Percentiles rank a stretch among this genome's conserved stretches.
Conservation (phyloP, 2,113 vertebrate genomes). For the Hiodon alosoides region DNA sequence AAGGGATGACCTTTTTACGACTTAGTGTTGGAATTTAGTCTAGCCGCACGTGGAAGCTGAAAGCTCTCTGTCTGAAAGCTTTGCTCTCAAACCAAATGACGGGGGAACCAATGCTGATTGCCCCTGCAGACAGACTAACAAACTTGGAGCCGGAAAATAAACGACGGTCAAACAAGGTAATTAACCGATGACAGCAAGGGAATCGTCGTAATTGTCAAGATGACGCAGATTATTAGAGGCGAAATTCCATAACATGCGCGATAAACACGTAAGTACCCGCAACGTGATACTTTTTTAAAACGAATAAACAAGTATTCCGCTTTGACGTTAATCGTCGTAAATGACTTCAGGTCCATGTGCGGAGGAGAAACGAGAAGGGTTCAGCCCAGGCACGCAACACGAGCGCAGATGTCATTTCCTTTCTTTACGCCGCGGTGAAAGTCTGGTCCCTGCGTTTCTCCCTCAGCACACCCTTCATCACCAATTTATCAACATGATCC, state of each 20-base stretch:
- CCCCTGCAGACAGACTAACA: not conserved
- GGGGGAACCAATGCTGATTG: not conserved
- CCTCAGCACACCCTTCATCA: not conserved
- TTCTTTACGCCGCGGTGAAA: not conserved
- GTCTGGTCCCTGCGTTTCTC: not conserved
- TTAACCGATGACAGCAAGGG: too few species aligned
- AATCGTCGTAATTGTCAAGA: too few species aligned
- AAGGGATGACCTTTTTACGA: slow-evolving; percentile 30
- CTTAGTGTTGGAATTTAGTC: slow-evolving; percentile 37
- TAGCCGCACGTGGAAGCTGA: slow-evolving; percentile 30
- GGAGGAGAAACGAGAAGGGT: slow-evolving; percentile 11
- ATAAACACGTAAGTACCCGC: too few species aligned
- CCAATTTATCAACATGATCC: not conserved
- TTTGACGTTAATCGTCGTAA: not conserved
- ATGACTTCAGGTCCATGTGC: slow-evolving; percentile 23
- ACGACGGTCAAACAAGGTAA: too few species aligned
- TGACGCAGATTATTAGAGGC: too few species aligned
- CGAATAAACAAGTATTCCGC: not conserved
- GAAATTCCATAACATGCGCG: too few species aligned
- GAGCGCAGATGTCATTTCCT: not conserved
- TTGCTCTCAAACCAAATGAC: slow-evolving; percentile 28
- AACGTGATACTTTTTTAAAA: too few species aligned
- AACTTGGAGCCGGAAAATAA: not conserved
- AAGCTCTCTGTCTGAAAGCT: slow-evolving; percentile 36
- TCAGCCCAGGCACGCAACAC: not conserved